Conservation (phyloP, 2,113 vertebrate species). For the Psettodes erumei region DNA sequence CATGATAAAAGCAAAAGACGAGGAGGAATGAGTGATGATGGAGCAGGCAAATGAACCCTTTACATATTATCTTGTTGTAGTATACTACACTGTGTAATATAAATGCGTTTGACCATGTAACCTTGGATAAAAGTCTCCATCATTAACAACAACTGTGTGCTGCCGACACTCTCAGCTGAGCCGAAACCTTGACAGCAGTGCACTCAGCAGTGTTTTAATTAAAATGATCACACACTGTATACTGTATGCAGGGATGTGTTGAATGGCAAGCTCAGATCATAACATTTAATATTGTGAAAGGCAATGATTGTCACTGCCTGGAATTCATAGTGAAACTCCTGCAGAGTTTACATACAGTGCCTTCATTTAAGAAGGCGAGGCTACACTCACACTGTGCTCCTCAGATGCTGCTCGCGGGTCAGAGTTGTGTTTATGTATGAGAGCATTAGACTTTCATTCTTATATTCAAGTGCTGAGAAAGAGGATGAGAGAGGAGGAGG, state of each 20-base stretch:
- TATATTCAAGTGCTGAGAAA: not conserved
- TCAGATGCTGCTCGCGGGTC: constrained; percentile 6
- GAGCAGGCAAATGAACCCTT: too few species aligned
- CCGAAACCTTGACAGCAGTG: not conserved
- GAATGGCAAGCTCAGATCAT: not conserved
- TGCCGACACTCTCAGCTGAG: not conserved
- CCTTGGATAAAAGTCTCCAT: not conserved
- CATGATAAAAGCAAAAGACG: too few species aligned
- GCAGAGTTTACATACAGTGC: not conserved
- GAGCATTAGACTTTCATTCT: too few species aligned
- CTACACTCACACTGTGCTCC: not conserved
- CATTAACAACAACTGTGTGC: not conserved
- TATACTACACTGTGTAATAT: not conserved
- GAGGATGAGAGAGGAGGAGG: constrained; percentile 1
- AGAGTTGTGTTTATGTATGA: not conserved
- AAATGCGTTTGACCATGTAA: not conserved
- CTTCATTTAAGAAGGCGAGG: not conserved
- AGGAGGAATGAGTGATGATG: too few species aligned
- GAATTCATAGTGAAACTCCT: not conserved
- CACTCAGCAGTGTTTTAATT: not conserved
- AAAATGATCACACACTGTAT: too few species aligned
- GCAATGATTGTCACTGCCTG: not conserved
- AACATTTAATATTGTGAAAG: not conserved
- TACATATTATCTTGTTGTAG: too few species aligned
- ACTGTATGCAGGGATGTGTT: not conserved